Evolutionary conservation across 1,140 invertebrate species (phyloP), one percentile per base, ranked within the genome.

Genomic region (Philotrypesis tridentata): DNA sequence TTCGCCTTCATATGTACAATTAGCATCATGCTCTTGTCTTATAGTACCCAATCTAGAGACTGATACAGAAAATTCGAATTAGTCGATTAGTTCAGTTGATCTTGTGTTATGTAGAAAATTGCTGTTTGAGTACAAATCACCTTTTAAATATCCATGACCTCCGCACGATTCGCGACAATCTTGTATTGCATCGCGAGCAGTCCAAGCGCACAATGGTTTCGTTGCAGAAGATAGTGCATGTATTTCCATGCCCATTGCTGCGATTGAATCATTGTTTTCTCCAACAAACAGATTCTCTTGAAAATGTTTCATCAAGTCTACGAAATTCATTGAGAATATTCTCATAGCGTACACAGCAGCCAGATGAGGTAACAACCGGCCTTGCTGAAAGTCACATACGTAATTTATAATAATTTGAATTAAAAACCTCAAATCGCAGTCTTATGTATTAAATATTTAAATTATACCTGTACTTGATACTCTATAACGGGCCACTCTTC

Each of bases 1-100:
- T 90, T 99, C 98, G 7, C 98, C 98, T 92, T 99, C 98, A 87
- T 98, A 99, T 0, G 98, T 99, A 84, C 96, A 96, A 85, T 97
- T 97, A 0, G 97, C 96, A 92, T 99, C 98, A 91, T 98, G 95
- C 89, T 98, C 96, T 91, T 95, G 95, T 78, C 97, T 94, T 68
- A 98, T 91, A 82, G 96, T 94, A n/a, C 96, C 96, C 65, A 98
- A 91, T 85, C 96, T 93, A 80, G 96, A 93, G n/a, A 94, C 96
- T 94, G 89, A 68, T 78, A 61, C 29, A 37, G 5, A 74, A 37
- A 23, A 55, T 84, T n/a, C n/a, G n/a, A n/a, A n/a, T n/a, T n/a
- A n/a, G n/a, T n/a, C n/a, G n/a, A n/a, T n/a, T n/a, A n/a, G n/a
- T n/a, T n/a, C n/a, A n/a, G n/a, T n/a, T n/a, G n/a, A n/a, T n/a